Evolutionary conservation across 2,113 vertebrate species (phyloP), one percentile per base, ranked within the genome.

Genomic region (Thryonomys swinderianus): DNA sequence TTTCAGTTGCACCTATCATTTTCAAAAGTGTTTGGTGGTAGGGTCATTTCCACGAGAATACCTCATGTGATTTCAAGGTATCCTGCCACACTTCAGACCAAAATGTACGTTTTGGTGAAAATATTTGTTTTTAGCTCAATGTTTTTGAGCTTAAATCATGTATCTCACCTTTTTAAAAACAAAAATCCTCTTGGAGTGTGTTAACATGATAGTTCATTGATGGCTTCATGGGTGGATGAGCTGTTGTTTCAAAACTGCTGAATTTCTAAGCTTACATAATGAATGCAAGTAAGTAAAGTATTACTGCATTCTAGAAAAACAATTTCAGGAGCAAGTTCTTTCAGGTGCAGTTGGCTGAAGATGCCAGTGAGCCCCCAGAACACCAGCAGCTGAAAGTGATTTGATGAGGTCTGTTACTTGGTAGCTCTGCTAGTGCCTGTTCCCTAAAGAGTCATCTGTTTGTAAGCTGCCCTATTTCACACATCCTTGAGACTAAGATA

Each of bases 261-360:
- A 90, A n/a, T 73, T 94, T 95, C 42, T 93, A 73, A 69, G 88
- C 88, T 85, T 93, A 78, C 48, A 81, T 94, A 95, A 89, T 84
- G 27, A 93, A 51, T 76, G 27, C 67, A 81, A 57, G 55, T 80
- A 85, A 93, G n/a, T 67, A 71, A n/a, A 25, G 32, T 80, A n/a
- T 84, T 62, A 71, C 27, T 94, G 34, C 57, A 53, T 14, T 23
- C 4, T 40, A 45, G 45, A n/a, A 90, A 92, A 89, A 66, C 48
- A 79, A 93, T 86, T 82, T 86, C 42, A 55, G 62, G 62, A 91
- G 20, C 17, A 95, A 69, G 61, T 73, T 62, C n/a, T 59, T 85
- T 89, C n/a, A n/a, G n/a, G n/a, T n/a, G n/a, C n/a, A n/a, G n/a
- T n/a, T n/a, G n/a, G n/a, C n/a, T n/a, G n/a, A n/a, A n/a, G n/a